Base-by-base conservation (phyloP, 2,797 vertebrate genomes). In the Kryptopterus vitreolus region DNA sequence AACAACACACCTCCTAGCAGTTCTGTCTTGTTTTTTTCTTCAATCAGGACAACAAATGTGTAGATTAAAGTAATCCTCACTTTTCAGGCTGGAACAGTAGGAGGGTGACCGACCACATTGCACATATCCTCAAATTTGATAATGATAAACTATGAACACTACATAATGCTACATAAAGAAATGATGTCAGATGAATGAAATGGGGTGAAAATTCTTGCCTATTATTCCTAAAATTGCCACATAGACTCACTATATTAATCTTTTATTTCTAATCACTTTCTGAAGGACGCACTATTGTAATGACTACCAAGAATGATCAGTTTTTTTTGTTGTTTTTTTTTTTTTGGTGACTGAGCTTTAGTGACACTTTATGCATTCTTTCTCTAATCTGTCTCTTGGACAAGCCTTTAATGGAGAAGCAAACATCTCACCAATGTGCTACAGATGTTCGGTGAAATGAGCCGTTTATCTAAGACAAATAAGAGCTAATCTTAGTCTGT, bases 41-140 rank as follows among this genome's bases (percentile, higher is more conserved):
- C 57, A 76, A 82, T 79, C 78, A 81, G 74, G 76, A 83, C 80
- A 73, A 61, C 83, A 83, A 86, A 82, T 68, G 6, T 69, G 75
- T 82, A 81, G 83, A 86, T 82, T 85, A 82, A 80, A 69, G 84
- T 79, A 86, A 84, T 85, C 74, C 73, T 80, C 62, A 78, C 81
- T 83, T 78, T 66, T 73, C 52, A 78, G 81, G 57, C 65, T 82
- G 53, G 73, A 84, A 57, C 73, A 2, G 69, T 65, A 53, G 76
- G 79, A 26, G 61, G 81, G 79, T 65, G 75, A 63, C 70, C 77
- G 63, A 81, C 69, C 79, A 81, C 62, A 82, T 75, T 79, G 77
- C 6, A 35, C 61, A 81, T 65, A 63, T 86, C 85, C 81, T 81
- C 79, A 79, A 69, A 86, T 83, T 86, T 79, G 55, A 50, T 71